Evolutionary conservation across 2,888 invertebrate species (phyloP).

Genomic region (Eristalis arbustorum): DNA sequence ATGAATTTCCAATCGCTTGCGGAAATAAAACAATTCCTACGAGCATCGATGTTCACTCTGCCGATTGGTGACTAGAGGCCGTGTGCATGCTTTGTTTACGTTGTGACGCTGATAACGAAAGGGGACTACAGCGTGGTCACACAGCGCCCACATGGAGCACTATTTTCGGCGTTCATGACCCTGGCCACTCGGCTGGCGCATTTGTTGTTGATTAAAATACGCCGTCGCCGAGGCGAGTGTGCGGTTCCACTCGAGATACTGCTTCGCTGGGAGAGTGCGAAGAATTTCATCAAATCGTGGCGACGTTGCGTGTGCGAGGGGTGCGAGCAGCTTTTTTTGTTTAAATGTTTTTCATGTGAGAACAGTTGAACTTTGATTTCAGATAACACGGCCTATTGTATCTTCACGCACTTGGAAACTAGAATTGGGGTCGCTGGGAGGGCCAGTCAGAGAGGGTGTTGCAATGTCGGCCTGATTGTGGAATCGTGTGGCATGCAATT

Average conservation of each 20-base stretch:
- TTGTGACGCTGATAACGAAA: background rate
- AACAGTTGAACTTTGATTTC: background rate
- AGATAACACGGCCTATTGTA: background rate
- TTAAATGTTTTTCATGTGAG: background rate
- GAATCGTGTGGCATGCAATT: no score
- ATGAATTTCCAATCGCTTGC: background rate
- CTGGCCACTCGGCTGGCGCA: background rate
- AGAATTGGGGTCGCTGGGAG: background rate
- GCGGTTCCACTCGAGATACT: background rate
- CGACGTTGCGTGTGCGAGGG: background rate
- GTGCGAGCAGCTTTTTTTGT: background rate
- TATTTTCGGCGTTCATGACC: background rate
- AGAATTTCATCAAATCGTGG: background rate
- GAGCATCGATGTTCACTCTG: background rate
- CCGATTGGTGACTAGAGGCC: background rate
- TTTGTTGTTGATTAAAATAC: background rate
- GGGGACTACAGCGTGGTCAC: background rate
- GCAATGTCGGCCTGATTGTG: background rate
- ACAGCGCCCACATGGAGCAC: background rate
- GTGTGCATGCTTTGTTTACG: background rate
- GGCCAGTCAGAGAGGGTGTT: background rate
- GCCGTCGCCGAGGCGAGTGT: background rate
- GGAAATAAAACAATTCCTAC: background rate
- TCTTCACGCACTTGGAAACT: background rate
- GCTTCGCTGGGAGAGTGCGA: background rate